phyloP scores from a whole-genome alignment of 2,888 invertebrate species.

The Drosophila emarginata region DNA sequence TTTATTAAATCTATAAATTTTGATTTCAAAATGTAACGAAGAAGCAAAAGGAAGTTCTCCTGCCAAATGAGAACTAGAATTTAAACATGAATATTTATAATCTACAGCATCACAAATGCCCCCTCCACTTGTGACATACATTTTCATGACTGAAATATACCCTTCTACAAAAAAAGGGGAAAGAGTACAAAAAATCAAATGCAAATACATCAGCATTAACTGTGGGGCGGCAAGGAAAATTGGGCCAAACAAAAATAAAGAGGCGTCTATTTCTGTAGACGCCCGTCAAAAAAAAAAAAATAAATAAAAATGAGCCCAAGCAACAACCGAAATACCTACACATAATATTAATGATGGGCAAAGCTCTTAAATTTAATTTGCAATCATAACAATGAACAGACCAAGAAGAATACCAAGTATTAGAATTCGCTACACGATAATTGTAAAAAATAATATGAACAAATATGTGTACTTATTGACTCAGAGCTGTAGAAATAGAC shows the following conservation, averaged over 20 bases:
- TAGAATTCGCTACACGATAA: not conserved
- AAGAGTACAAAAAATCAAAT: constrained; percentile 30
- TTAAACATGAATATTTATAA: not conserved
- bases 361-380: constrained; percentile 13
- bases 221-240: constrained; percentile 36
- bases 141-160: not conserved
- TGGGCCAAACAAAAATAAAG: constrained; percentile 57
- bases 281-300: constrained; percentile 8
- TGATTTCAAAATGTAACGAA: no score
- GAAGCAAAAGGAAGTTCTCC: not conserved
- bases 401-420: not conserved
- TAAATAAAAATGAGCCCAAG: not conserved
- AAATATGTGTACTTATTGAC: constrained; percentile 1
- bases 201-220: constrained; percentile 22
- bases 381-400: not conserved
- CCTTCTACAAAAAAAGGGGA: not conserved
- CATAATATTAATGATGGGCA: constrained; percentile 6
- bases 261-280: constrained; percentile 55
- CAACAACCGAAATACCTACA: constrained; percentile 1
- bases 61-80: not conserved
- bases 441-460: not conserved
- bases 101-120: not conserved
- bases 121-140: not conserved
- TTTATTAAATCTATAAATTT: no score
- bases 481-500: not conserved